phyloP scores from a whole-genome alignment of 2,888 invertebrate genomes.

The Anagyrus pseudococci region DNA sequence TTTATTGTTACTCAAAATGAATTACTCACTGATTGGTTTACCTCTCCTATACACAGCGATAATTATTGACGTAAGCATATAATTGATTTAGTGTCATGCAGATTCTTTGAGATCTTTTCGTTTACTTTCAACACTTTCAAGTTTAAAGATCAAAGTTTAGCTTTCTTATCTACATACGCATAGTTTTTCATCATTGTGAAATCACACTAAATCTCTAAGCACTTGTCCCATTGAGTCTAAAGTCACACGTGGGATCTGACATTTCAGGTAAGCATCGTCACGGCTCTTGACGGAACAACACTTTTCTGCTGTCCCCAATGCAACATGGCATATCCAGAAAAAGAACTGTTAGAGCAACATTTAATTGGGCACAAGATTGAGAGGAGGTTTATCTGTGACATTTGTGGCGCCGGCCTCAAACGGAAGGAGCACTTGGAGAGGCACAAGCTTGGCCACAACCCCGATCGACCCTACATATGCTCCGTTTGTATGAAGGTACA shows the following conservation, averaged over 20 bases:
- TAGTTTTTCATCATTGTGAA: too few species aligned
- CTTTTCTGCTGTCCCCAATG: constrained; percentile 83
- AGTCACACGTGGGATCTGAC: too few species aligned
- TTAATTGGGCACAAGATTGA: constrained; percentile 81
- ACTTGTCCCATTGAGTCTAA: too few species aligned
- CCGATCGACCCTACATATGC: constrained; percentile 81
- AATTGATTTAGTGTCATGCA: constrained; percentile 26
- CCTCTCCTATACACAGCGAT: constrained; percentile 9
- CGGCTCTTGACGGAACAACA: constrained; percentile 76
- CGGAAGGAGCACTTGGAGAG: constrained; percentile 81
- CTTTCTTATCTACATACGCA: not conserved
- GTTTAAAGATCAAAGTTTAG: not conserved
- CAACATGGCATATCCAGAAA: constrained; percentile 82
- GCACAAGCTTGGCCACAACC: constrained; percentile 81
- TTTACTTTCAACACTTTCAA: constrained; percentile 2
- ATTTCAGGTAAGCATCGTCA: constrained; percentile 76
- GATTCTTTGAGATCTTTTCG: constrained; percentile 8
- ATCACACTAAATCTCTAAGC: too few species aligned
- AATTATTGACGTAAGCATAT: constrained; percentile 1
- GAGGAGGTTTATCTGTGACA: constrained; percentile 78
- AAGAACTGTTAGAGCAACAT: constrained; percentile 79
- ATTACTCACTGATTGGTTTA: constrained; percentile 19
- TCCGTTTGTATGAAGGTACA: constrained; percentile 72
- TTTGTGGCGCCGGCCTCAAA: constrained; percentile 79
- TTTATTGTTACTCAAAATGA: too few species aligned